Evolutionary conservation across 1,140 invertebrate genomes (phyloP).

Genomic region (Brachionus paranguensis): DNA sequence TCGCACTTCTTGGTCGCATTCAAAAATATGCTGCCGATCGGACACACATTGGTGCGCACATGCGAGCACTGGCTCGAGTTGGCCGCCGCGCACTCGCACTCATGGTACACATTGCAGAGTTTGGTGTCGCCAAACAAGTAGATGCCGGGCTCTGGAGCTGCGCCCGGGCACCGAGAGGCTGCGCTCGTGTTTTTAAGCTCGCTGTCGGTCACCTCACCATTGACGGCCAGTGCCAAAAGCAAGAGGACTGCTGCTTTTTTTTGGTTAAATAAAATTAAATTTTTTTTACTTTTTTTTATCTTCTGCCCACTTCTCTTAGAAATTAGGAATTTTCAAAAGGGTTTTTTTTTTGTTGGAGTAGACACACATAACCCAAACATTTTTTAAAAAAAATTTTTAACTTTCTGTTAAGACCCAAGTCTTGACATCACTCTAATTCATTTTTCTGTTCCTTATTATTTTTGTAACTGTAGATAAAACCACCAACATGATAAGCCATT

Average conservation of each 20-base stretch:
- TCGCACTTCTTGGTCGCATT: conserved; percentile 4
- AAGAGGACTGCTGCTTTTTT: background rate
- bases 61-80: background rate
- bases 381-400: too few relatives aligned
- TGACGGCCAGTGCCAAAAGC: background rate
- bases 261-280: background rate
- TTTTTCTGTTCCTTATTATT: too few relatives aligned
- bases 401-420: too few relatives aligned
- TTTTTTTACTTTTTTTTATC: background rate
- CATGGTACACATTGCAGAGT: conserved; percentile 40
- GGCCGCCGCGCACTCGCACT: conserved; percentile 1
- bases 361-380: too few relatives aligned
- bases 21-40: background rate
- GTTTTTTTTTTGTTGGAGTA: too few relatives aligned
- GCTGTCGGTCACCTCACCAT: background rate
- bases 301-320: too few relatives aligned
- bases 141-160: background rate
- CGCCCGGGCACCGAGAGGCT: background rate
- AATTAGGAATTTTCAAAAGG: too few relatives aligned
- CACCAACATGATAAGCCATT: too few relatives aligned
- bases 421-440: too few relatives aligned
- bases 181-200: background rate
- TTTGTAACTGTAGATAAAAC: too few relatives aligned
- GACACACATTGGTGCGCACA: conserved; percentile 19
- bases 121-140: background rate